Evolutionary conservation across 2,113 vertebrate species (phyloP), one percentile per base, ranked within the genome.

Genomic region (Sula dactylatra): DNA sequence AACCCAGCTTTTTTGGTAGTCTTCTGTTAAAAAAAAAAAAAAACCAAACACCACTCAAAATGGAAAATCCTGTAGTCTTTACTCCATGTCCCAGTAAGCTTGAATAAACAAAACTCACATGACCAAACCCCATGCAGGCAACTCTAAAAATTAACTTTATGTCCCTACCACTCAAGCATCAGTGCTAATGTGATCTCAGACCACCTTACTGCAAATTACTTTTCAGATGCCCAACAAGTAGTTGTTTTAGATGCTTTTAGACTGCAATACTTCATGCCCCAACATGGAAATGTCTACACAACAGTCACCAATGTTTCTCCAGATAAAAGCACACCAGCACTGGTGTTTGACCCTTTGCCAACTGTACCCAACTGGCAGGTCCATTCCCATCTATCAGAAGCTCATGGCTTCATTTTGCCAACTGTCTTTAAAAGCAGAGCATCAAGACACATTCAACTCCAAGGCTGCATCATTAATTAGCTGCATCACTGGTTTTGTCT

Each of bases 401-500:
- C 25, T 80, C 36, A 74, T n/a, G 29, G 21, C 34, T 56, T 86
- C 42, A 31, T 44, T 86, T 71, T 44, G 31, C n/a, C 62, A 71
- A 42, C 7, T 40, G 27, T 26, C 66, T 49, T 69, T 38, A 42
- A 74, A 70, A 52, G 47, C 34, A 70, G 34, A 65, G 40, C 55
- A 66, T 24, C 8, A 36, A 50, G 16, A 70, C 36, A 44, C 2
- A 8, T 52, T 49, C 66, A 58, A 11, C 29, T 31, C 65, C 19
- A 65, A 27, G n/a, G 55, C n/a, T 59, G 20, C 44, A 36, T 27
- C 2, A 0, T 16, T 65, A 47, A 62, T 25, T 32, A 90, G 49
- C 13, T 27, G n/a, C n/a, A 73, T 2, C 0, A 0, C 45, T 45
- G 19, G 1, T 56, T 65, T 45, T 45, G 18, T 52, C 52, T 45